Percentiles rank a stretch among this genome's conserved stretches.
Conservation (phyloP, 1,140 invertebrate species). For the Papilio dardanus region DNA sequence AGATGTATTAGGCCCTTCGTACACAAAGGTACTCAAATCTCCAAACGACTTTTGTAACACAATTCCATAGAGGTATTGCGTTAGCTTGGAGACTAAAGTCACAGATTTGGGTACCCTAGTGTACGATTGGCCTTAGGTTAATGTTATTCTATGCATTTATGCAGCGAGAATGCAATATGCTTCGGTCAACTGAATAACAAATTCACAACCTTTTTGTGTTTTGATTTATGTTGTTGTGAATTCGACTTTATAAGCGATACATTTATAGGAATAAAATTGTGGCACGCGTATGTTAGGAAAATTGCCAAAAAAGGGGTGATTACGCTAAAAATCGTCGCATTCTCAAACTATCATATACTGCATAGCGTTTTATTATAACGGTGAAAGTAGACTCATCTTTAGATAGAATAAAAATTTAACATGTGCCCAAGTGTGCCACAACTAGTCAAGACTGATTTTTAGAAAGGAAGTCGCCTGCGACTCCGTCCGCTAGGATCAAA, state of each 20-base stretch:
- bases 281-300: slow-evolving; percentile 6
- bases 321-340: slow-evolving; percentile 13
- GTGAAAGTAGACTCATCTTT: not conserved
- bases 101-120: no score
- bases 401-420: not conserved
- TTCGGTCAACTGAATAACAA: slow-evolving; percentile 59
- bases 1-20: slow-evolving; percentile 79
- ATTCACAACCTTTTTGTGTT: slow-evolving; percentile 40
- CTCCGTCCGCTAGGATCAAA: not conserved
- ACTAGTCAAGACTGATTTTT: no score
- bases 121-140: no score
- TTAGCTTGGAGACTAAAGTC: no score
- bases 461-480: not conserved
- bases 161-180: slow-evolving; percentile 57
- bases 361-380: slow-evolving; percentile 11
- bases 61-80: no score
- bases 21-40: no score
- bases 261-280: slow-evolving; percentile 29
- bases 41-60: no score
- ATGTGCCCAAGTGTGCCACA: not conserved
- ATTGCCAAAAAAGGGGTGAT: slow-evolving; percentile 28
- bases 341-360: slow-evolving; percentile 10
- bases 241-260: slow-evolving; percentile 21
- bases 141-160: slow-evolving; percentile 75
- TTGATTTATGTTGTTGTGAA: slow-evolving; percentile 36